These are phyloP conservation scores for Troilus luridus DNA, from an alignment of 2,888 invertebrate species.

Conservation along the genomic window DNA sequence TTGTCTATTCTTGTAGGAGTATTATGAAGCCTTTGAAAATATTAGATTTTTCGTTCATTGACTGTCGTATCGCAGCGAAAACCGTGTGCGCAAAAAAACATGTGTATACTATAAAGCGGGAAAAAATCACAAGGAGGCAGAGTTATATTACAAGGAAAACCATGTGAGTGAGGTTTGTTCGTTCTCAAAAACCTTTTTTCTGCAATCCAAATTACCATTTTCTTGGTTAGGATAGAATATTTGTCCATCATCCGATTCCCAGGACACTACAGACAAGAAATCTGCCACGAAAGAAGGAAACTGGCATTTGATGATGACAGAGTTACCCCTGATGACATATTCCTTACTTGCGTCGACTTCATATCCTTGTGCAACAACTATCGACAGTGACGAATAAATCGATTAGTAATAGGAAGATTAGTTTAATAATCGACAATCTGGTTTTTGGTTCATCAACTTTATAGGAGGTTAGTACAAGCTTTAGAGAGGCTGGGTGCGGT, in stretches of 20 bases:
- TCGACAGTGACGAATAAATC: neutral
- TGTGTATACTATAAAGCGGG: neutral
- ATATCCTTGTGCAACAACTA: slow-evolving; percentile 86
- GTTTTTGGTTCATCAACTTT: no score
- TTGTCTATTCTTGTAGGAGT: no score
- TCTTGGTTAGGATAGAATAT: slow-evolving; percentile 74
- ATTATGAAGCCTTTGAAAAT: no score
- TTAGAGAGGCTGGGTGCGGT: no score
- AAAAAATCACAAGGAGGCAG: neutral
- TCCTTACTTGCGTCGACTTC: slow-evolving; percentile 90
- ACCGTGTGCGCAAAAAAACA: no score
- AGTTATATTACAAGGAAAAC: neutral
- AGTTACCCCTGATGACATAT: slow-evolving; percentile 90
- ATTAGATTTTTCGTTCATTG: no score
- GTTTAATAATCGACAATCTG: neutral
- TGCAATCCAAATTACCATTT: slow-evolving; percentile 40
- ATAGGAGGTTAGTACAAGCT: no score
- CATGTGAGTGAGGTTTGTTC: slow-evolving; percentile 54
- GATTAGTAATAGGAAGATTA: neutral
- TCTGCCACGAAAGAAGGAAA: slow-evolving; percentile 94
- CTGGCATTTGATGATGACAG: slow-evolving; percentile 89
- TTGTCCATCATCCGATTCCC: slow-evolving; percentile 86
- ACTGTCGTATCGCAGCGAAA: no score
- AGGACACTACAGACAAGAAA: slow-evolving; percentile 88
- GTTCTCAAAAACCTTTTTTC: neutral